A percentile compares a stretch with the other conserved stretches of the same genome.
phyloP scores from a whole-genome alignment of 2,888 invertebrate species.

The Camptogramma bilineatum region DNA sequence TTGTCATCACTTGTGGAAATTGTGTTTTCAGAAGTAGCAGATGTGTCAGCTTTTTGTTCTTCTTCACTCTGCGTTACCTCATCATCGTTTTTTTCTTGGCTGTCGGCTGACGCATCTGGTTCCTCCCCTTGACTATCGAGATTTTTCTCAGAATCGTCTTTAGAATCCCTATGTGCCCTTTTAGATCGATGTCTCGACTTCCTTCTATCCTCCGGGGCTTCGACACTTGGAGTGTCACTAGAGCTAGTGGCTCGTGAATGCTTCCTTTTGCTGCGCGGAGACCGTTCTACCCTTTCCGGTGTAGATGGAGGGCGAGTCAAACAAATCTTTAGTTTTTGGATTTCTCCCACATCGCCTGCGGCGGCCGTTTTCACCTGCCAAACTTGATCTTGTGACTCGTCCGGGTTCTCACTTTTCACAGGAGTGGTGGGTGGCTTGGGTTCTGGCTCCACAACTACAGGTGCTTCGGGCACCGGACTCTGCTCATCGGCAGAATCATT shows the following conservation, averaged over 20 bases:
- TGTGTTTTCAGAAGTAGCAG: constrained; percentile 42
- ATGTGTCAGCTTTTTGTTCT: constrained; percentile 40
- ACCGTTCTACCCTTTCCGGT: constrained; percentile 81
- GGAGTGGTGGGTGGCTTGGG: constrained; percentile 62
- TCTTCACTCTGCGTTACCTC: constrained; percentile 60
- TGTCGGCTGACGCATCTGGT: constrained; percentile 48
- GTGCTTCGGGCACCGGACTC: constrained; percentile 57
- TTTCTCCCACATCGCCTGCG: constrained; percentile 83
- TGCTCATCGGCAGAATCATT: constrained; percentile 77
- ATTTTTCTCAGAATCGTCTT: constrained; percentile 68
- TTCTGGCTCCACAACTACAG: constrained; percentile 54
- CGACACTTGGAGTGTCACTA: constrained; percentile 76
- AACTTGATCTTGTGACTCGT: constrained; percentile 75
- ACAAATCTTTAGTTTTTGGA: constrained; percentile 88
- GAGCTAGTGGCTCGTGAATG: constrained; percentile 80
- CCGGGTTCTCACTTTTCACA: constrained; percentile 66
- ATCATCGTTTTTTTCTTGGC: constrained; percentile 48
- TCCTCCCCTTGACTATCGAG: constrained; percentile 69
- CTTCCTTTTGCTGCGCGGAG: constrained; percentile 82
- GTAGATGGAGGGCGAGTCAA: constrained; percentile 85
- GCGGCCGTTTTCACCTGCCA: constrained; percentile 84
- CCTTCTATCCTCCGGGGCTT: constrained; percentile 77
- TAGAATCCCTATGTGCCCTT: constrained; percentile 64
- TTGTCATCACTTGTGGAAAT: constrained; percentile 41
- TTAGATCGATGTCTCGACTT: constrained; percentile 73